Conservation (phyloP, 2,797 vertebrate species). For the Enteromius anoplus region DNA sequence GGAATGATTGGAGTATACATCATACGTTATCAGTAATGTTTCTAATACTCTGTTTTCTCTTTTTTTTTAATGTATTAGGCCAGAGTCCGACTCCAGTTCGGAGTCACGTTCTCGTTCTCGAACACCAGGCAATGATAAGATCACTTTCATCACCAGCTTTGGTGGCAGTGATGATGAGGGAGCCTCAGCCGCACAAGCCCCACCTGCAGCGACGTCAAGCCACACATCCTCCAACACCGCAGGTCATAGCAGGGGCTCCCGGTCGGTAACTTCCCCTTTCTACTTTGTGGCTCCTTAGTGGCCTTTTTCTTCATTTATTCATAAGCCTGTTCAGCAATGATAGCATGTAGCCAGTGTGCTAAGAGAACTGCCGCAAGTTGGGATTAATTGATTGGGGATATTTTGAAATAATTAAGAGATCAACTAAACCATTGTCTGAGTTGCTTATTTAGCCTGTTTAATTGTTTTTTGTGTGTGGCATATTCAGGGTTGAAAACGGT, state of each 20-base stretch:
- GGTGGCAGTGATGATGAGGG: conserved; percentile 94
- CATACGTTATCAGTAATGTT: neutral
- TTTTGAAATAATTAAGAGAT: neutral
- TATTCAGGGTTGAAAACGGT: neutral
- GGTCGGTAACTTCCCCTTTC: conserved; percentile 93
- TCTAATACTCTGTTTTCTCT: neutral
- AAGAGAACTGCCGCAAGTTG: neutral
- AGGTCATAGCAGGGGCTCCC: conserved; percentile 94
- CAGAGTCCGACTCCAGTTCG: conserved; percentile 88
- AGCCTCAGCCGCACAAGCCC: conserved; percentile 66
- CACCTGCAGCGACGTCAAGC: conserved; percentile 71
- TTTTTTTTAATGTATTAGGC: conserved; percentile 68
- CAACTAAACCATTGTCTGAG: neutral
- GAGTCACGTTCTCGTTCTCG: conserved; percentile 88
- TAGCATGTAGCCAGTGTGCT: conserved; percentile 23
- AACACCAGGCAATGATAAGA: conserved; percentile 87
- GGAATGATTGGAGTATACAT: neutral
- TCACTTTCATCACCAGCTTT: conserved; percentile 97
- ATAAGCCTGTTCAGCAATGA: conserved; percentile 36
- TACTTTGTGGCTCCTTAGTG: conserved; percentile 75
- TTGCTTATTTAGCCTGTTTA: neutral
- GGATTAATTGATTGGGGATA: conserved; percentile 29
- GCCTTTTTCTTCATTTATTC: conserved; percentile 69
- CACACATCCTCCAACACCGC: conserved; percentile 79
- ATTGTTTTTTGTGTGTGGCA: neutral